Conservation (phyloP, 1,140 invertebrate species). For the Aphidius ervi region DNA sequence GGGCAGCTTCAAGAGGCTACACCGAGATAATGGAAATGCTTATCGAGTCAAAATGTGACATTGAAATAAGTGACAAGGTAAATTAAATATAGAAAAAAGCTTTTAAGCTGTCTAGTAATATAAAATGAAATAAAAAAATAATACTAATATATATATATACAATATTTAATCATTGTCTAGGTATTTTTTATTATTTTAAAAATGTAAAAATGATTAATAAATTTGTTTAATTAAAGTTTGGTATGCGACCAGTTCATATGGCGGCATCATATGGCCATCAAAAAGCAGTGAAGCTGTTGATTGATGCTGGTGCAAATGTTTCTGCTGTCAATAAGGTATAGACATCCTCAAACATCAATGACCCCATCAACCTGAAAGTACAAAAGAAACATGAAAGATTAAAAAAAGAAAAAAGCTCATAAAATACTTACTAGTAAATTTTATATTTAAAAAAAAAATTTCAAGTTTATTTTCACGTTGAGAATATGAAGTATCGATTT, state of each 20-base stretch:
- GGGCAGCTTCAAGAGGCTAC: constrained; percentile 70
- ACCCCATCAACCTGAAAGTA: background rate
- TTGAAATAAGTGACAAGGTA: constrained; percentile 74
- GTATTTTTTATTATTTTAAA: background rate
- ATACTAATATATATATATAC: too few species aligned
- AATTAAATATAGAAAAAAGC: constrained; percentile 20
- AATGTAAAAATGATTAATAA: too few species aligned
- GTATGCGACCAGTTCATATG: constrained; percentile 77
- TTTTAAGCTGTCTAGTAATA: background rate
- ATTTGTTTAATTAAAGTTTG: constrained; percentile 59
- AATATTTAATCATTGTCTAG: too few species aligned
- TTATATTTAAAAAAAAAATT: too few species aligned
- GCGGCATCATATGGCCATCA: constrained; percentile 77
- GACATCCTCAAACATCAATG: background rate
- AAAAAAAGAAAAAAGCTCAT: background rate
- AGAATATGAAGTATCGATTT: too few species aligned
- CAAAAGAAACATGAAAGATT: constrained; percentile 1
- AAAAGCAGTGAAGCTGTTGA: constrained; percentile 67
- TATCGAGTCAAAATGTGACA: constrained; percentile 69
- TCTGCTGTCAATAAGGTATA: constrained; percentile 72
- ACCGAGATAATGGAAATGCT: constrained; percentile 70
- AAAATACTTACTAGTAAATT: too few species aligned
- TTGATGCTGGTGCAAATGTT: constrained; percentile 70
- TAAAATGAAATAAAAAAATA: background rate
- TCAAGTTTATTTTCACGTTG: too few species aligned